Conservation (phyloP, 2,888 invertebrate species). For the Deladenus siricidicola region DNA sequence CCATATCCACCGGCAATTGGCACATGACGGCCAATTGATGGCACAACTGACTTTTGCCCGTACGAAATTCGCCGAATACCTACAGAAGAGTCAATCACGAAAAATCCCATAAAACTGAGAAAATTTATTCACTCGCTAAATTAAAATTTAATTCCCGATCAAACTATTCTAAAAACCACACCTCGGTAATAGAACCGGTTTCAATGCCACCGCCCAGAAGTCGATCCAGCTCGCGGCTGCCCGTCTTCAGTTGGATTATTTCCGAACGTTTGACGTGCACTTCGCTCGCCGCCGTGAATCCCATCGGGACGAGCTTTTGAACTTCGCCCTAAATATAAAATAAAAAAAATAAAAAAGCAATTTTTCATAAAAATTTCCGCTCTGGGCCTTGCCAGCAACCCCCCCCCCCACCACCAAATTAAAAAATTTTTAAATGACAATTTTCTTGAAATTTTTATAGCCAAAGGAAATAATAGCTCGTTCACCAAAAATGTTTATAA, state of each 20-base stretch:
- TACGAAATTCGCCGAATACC: constrained; percentile 93
- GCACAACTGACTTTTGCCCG: constrained; percentile 92
- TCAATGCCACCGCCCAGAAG: constrained; percentile 71
- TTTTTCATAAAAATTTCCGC: background rate
- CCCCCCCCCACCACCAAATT: background rate
- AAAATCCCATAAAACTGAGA: background rate
- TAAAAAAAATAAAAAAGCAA: background rate
- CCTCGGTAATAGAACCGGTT: constrained; percentile 92
- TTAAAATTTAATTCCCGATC: background rate
- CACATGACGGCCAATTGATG: constrained; percentile 95
- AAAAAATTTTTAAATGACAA: constrained; percentile 5
- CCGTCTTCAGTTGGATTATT: constrained; percentile 86
- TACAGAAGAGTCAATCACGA: constrained; percentile 9
- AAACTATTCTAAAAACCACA: constrained; percentile 5
- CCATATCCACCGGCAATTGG: constrained; percentile 89
- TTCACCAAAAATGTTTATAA: too few species aligned
- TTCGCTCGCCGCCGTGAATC: constrained; percentile 93
- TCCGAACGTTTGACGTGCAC: constrained; percentile 89
- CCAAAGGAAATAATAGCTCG: too few species aligned
- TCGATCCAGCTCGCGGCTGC: constrained; percentile 56
- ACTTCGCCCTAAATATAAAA: constrained; percentile 65
- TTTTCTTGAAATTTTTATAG: too few species aligned
- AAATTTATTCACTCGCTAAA: background rate
- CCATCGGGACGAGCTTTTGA: constrained; percentile 86
- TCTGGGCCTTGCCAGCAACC: background rate